Evolutionary conservation across 2,797 vertebrate species (phyloP), one percentile per base, ranked within the genome.

Genomic region (Anas capensis): DNA sequence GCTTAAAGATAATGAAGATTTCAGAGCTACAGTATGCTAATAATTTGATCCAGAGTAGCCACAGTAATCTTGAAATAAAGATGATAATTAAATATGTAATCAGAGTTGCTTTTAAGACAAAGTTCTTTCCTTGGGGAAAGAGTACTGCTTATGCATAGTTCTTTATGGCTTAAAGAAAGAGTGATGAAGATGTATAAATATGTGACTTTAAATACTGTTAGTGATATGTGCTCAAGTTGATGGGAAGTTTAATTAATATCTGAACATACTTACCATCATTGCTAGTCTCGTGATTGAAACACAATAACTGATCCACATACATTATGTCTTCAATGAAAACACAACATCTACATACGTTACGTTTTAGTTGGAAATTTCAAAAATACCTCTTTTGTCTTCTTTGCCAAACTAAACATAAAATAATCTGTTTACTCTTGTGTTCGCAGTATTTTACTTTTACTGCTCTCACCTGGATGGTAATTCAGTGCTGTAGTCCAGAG

Each of bases 171-270:
- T 78, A 56, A 90, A 66, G 60, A 21, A 84, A 82, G 19, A 89
- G 34, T 56, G 9, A 6, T 60, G 51, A 65, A 71, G 40, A 44
- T 53, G 13, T 80, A 64, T 61, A 92, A 85, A 81, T 85, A 80
- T 76, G 60, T 40, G 8, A 12, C 24, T 68, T 88, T 70, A 86
- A 93, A 72, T 72, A 46, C 14, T 76, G 3, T 68, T 78, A 84
- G 44, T 42, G 18, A 72, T 69, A 79, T 27, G 31, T 72, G 26
- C 54, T 88, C 14, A 72, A 53, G 31, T 84, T 36, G 58, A 6
- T 82, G 81, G 33, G 53, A 95, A 84, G 23, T 82, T 79, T 82
- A 88, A 91, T 90, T 88, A 84, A 88, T 93, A 76, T 84, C 40
- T 65, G 29, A 79, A 61, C 10, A 18, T 83, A 49, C 71, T 88